Evolutionary conservation across 53 echinoderm and acorn worm species (phyloP), one percentile per base, ranked within the genome.

Genomic region (Astropecten irregularis): DNA sequence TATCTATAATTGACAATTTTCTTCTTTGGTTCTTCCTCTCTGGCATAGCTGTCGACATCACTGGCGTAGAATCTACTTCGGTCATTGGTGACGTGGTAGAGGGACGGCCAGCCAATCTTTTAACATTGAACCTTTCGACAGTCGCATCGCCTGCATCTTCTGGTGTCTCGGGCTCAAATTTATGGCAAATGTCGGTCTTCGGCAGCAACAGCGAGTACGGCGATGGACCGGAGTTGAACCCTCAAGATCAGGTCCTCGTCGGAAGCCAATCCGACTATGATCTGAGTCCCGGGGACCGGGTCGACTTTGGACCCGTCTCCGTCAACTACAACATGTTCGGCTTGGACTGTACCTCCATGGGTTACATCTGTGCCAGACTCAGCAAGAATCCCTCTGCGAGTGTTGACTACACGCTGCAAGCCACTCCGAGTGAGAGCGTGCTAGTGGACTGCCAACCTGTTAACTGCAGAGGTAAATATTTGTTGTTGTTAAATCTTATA

Each of bases 321-420:
- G 66, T 87, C 5, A 90, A 90, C 61, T 92, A 92, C 58, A 85
- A 92, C 83, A 99, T 99, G 99, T 30, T 84, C 2, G 84, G 77
- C 4, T 52, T 90, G 50, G 84, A 73, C 53, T 96, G 96, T 55
- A 28, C 73, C 26, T 84, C 93, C 13, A 82, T 93, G 35, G 76
- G 81, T 23, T 89, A 91, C 52, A 89, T 96, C 11, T 96, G 96
- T 37, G 89, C 93, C 56, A 82, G 91, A 73, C 74, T 96, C 26
- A 38, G 82, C 14, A 93, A 89, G 39, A 96, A 96, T 40, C 66
- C 87, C 11, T 79, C 83, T 0, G 57, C 96, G 31, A 88, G 85
- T 25, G 66, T 96, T 27, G 91, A 89, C 9, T 96, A 84, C 30
- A 83, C 73, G 0, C 73, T 96, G 35, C 30, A 73, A 35, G 95